Evolutionary conservation across 2,888 invertebrate genomes (phyloP), one percentile per base, ranked within the genome.

Genomic region (Ennomos fuscantarius): DNA sequence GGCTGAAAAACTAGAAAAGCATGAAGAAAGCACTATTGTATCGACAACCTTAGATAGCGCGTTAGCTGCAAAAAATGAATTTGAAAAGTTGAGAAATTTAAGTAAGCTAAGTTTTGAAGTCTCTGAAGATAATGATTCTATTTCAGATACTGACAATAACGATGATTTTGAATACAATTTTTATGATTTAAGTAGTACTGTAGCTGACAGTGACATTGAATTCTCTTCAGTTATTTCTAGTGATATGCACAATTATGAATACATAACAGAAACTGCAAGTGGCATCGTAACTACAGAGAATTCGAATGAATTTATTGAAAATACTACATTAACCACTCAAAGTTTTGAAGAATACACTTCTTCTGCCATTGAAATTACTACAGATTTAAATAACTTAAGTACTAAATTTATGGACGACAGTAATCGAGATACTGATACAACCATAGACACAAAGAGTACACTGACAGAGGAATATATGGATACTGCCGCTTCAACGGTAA

Each of bases 41-140:
- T 72, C 65, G 9, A 74, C 72, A 6, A 73, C 73, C 9, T 51
- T 74, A 9, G 53, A 68, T 41, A 70, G 63, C 66, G 66, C 74
- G 62, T 46, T 58, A 10, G 49, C 72, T 24, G 58, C 57, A 1
- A 60, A 66, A 48, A 70, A 70, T 57, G 76, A 83, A 70, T 62
- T 84, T 39, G 71, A 79, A 62, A 72, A 68, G 57, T 57, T 66
- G 1, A 58, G 53, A 60, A 48, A 55, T 10, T 12, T 65, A 39
- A 32, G 37, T 12, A 9, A 13, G 3, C 1, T 37, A 8, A 33
- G 8, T 36, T 41, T 11, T 33, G 24, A 51, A 8, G 13, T 5
- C 8, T n/a, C 33, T 15, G 37, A 55, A 47, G 32, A 47, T 44
- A 56, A 64, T 39, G 32, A 54, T 32, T 13, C 40, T 34, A 9